These are phyloP conservation scores for Neocrepidodera transversa DNA, from an alignment of 2,888 invertebrate genomes.

Conservation along the genomic window DNA sequence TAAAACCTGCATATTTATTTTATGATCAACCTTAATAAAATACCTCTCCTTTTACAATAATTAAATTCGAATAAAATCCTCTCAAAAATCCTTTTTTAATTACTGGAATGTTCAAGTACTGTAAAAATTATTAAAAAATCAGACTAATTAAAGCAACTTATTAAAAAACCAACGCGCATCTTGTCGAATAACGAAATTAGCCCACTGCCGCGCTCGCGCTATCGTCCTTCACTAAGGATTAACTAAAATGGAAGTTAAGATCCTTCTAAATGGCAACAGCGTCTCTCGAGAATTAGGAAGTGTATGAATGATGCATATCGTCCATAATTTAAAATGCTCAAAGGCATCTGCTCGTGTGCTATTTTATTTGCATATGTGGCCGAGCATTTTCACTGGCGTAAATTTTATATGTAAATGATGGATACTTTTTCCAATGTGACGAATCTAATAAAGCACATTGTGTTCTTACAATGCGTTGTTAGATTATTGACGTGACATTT, in stretches of 20 bases:
- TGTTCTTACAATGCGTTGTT: too few relatives aligned
- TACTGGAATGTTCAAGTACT: constrained; percentile 1
- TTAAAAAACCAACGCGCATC: constrained; percentile 1
- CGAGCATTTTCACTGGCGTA: constrained; percentile 7
- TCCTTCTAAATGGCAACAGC: constrained; percentile 24
- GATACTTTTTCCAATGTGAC: too few relatives aligned
- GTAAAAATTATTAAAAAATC: constrained; percentile 7
- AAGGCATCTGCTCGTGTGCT: constrained; percentile 30
- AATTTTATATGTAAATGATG: too few relatives aligned
- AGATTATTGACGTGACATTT: too few relatives aligned
- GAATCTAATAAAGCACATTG: too few relatives aligned
- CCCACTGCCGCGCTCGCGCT: background rate
- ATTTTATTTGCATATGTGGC: constrained; percentile 31
- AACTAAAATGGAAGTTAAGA: constrained; percentile 24
- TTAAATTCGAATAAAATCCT: too few relatives aligned
- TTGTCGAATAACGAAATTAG: constrained; percentile 14
- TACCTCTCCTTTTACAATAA: too few relatives aligned
- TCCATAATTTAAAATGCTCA: constrained; percentile 38
- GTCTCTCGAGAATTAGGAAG: constrained; percentile 31
- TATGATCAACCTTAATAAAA: too few relatives aligned
- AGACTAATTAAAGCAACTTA: constrained; percentile 4
- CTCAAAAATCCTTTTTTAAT: constrained; percentile 7
- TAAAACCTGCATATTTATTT: too few relatives aligned
- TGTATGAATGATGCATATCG: constrained; percentile 37
- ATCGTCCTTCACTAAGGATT: constrained; percentile 17